Percentiles rank a stretch among this genome's conserved stretches.
These are phyloP conservation scores for Noctilio leporinus DNA, from an alignment of 2,113 vertebrate genomes.

Conservation along the genomic window DNA sequence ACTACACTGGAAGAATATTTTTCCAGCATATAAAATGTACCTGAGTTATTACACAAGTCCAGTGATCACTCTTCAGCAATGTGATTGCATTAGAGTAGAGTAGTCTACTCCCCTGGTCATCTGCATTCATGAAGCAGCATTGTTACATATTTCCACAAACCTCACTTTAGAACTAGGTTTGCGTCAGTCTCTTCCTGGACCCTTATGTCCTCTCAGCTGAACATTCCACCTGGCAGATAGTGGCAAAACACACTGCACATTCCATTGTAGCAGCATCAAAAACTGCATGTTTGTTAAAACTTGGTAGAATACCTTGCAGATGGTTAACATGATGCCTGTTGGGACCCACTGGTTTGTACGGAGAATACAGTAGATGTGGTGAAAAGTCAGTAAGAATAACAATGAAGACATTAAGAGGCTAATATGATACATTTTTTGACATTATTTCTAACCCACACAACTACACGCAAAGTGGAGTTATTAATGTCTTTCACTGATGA, in stretches of 20 bases:
- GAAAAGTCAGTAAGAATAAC: not conserved
- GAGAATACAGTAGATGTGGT: not conserved
- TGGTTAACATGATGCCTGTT: not conserved
- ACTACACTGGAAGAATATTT: not conserved
- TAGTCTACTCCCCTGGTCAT: not conserved
- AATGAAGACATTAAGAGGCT: not conserved
- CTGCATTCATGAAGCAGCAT: not conserved
- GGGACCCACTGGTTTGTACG: not conserved
- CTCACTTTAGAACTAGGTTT: not conserved
- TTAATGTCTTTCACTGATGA: not conserved
- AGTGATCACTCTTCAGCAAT: not conserved
- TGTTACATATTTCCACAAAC: not conserved
- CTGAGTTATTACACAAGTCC: not conserved
- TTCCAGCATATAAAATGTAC: not conserved
- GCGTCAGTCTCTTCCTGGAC: not conserved
- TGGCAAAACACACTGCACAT: not conserved
- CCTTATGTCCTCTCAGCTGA: not conserved
- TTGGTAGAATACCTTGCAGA: not conserved
- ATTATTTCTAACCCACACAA: slow-evolving; percentile 1
- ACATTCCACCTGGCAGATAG: not conserved
- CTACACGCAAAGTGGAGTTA: not conserved
- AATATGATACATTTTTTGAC: not conserved
- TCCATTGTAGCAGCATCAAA: not conserved
- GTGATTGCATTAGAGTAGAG: not conserved
- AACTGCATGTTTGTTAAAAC: not conserved